Conservation (phyloP, 2,113 vertebrate genomes). For the Epinephelus fuscoguttatus region DNA sequence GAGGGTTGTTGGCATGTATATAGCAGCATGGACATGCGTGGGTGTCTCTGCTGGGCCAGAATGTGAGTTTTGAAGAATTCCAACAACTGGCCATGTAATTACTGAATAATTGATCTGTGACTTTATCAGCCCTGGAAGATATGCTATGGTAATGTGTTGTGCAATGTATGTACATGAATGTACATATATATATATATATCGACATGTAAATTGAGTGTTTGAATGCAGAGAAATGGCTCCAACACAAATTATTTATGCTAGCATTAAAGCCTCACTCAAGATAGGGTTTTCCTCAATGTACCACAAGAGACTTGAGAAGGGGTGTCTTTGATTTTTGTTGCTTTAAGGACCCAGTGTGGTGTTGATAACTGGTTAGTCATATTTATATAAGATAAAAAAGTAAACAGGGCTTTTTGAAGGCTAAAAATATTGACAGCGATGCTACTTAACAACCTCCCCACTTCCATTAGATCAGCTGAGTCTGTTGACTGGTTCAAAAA, state of each 20-base stretch:
- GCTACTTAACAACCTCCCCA: too few relatives aligned
- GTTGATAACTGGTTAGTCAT: not conserved
- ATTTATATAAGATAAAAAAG: not conserved
- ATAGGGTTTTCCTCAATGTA: not conserved
- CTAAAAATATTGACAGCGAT: not conserved
- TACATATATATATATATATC: not conserved
- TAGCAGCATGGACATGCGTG: not conserved
- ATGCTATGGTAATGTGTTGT: not conserved
- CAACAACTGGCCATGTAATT: not conserved
- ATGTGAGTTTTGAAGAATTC: not conserved
- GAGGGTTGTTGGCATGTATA: not conserved
- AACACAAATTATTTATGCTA: not conserved
- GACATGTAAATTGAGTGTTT: not conserved
- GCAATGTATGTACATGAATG: not conserved
- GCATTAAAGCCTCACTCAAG: not conserved
- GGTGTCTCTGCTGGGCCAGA: not conserved
- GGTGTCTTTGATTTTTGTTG: not conserved
- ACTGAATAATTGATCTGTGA: slow-evolving; percentile 27
- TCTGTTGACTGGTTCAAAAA: too few relatives aligned
- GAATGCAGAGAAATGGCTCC: not conserved
- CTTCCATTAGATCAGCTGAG: too few relatives aligned
- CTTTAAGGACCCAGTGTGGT: not conserved
- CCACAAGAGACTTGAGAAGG: not conserved
- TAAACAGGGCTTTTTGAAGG: not conserved
- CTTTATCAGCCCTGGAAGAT: not conserved